These are phyloP conservation scores for Eledona agricola DNA, from an alignment of 2,888 invertebrate species.

Conservation along the genomic window DNA sequence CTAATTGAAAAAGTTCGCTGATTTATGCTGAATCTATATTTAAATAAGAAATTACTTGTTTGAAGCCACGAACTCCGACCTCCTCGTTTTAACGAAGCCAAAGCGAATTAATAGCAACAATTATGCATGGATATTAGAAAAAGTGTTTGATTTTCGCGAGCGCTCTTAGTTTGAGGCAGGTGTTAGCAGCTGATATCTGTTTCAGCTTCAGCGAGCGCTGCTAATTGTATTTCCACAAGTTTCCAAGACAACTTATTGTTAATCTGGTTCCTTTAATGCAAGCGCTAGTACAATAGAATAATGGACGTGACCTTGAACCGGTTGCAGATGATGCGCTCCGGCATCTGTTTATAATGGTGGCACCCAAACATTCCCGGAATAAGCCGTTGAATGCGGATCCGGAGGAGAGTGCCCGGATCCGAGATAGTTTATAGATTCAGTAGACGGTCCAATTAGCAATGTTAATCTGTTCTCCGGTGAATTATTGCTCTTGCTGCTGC, in stretches of 20 bases:
- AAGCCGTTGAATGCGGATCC: conserved; percentile 22
- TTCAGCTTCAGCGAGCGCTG: too few relatives aligned
- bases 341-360: conserved; percentile 31
- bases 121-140: too few relatives aligned
- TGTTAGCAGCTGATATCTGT: too few relatives aligned
- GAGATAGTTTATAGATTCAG: conserved; percentile 34
- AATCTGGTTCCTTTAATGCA: conserved; percentile 22
- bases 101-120: too few relatives aligned
- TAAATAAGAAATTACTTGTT: too few relatives aligned
- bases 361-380: conserved; percentile 28
- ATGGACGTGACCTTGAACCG: conserved; percentile 24
- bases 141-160: too few relatives aligned
- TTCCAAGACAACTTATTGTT: conserved; percentile 14
- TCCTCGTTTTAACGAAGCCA: too few relatives aligned
- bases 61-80: too few relatives aligned
- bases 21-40: too few relatives aligned
- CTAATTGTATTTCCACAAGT: conserved; percentile 16
- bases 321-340: conserved; percentile 22
- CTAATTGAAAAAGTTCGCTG: too few relatives aligned
- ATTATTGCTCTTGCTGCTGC: conserved; percentile 27
- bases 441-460: conserved; percentile 34
- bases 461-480: conserved; percentile 29
- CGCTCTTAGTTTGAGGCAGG: too few relatives aligned
- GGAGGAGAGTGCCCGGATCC: conserved; percentile 28
- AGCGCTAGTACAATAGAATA: conserved; percentile 10